Percentiles rank a stretch among this genome's conserved stretches.
phyloP scores from a whole-genome alignment of 2,888 invertebrate genomes.

The Nymphalis polychloros region DNA sequence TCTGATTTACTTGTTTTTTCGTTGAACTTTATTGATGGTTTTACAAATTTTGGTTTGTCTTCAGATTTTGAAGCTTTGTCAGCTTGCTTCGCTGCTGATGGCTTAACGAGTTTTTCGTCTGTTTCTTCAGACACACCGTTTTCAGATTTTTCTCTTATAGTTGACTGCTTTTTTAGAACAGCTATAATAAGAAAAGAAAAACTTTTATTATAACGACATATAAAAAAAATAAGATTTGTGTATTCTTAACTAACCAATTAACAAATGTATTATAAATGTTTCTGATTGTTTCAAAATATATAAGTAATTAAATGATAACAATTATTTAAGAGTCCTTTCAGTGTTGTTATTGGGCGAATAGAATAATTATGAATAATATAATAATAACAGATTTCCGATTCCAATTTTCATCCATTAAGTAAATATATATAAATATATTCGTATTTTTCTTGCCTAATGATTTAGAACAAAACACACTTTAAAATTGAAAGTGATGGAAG shows the following conservation, averaged over 20 bases:
- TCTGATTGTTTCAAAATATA: no score
- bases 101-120: conserved; percentile 72
- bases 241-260: no score
- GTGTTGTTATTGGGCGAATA: no score
- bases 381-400: neutral
- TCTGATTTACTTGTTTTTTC: conserved; percentile 53
- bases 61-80: conserved; percentile 62
- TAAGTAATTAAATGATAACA: no score
- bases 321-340: no score
- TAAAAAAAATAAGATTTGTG: no score
- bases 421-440: neutral
- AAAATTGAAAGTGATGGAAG: conserved; percentile 30
- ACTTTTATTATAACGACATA: no score
- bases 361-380: neutral
- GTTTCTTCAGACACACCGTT: conserved; percentile 63
- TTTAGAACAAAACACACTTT: neutral
- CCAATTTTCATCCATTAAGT: neutral
- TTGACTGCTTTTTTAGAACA: conserved; percentile 70
- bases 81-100: conserved; percentile 67
- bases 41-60: conserved; percentile 66
- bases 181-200: conserved; percentile 50
- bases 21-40: conserved; percentile 52
- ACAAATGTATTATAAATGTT: no score
- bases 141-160: conserved; percentile 70
- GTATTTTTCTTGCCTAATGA: neutral